Evolutionary conservation across 2,113 vertebrate species (phyloP), one percentile per base, ranked within the genome.

Genomic region (pig (Sus scrofa)): DNA sequence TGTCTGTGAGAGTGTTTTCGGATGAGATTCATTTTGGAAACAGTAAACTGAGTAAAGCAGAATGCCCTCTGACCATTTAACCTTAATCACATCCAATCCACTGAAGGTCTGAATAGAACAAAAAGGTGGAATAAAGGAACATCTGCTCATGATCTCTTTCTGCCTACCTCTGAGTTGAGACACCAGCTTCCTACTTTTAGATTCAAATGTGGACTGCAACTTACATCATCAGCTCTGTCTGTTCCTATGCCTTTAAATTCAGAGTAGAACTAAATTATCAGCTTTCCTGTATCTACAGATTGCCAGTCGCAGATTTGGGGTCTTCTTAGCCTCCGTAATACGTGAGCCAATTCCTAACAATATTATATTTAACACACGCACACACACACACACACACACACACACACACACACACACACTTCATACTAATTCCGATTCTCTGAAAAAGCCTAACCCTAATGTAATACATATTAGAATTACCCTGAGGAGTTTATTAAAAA

Each of bases 401-500:
- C 22, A 83, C 54, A 71, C 56, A 92, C 63, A 68, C 50, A 86
- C 77, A 91, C 60, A n/a, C 67, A 73, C 32, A 1, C 3, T 37
- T 83, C 68, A 44, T 81, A 82, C 37, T 22, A 4, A 19, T 39
- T 89, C 63, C 92, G 22, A 88, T 86, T 96, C 86, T 91, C 44
- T 85, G 62, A 30, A 88, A 15, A 94, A 65, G 37, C 14, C 4
- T 75, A 20, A 75, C 63, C 75, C 94, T 77, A 94, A 90, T 70
- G 37, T 4, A 74, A 70, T 70, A n/a, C 20, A 12, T 74, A 94
- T 67, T 89, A 85, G 19, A 94, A 91, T 84, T 52, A 44, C 68
- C 37, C 8, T 75, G 6, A 93, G 86, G 37, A 95, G 44, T 91
- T 85, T 39, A 82, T 52, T 94, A 81, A 91, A 96, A 96, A 52